Base-by-base conservation (phyloP, 2,888 invertebrate species). In the Drosophila helvetica region DNA sequence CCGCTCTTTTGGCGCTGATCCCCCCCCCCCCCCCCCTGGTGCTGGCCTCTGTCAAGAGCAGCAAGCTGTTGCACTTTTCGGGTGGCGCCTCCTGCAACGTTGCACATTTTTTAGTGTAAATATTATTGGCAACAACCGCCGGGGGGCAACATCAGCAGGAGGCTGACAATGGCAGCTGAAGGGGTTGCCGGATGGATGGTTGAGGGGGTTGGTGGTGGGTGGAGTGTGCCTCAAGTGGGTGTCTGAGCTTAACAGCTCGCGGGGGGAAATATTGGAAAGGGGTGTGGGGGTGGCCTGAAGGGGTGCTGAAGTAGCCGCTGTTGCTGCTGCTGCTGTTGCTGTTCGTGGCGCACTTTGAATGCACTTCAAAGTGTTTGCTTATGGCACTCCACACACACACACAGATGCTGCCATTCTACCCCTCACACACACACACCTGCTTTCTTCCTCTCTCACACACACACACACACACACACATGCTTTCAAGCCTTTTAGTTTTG, bases 311-410 rank as follows among this genome's bases (percentile, higher is more conserved):
- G 82, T 83, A 78, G 82, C 84, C 76, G 86, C 78, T 86, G 72
- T 80, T 79, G 79, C 7, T 38, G 38, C 1, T 62, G 45, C 48
- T 15, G 6, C 12, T 33, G 54, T 18, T 54, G 54, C 64, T 65
- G 65, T 81, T 81, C 79, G 81, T 81, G 81, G 81, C 83, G 76
- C 79, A 84, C 87, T 84, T 86, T 86, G 84, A 86, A 84, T 84
- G 85, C 87, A 86, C 83, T 84, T 71, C 73, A 81, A 81, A 74
- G 78, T 84, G 83, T 84, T 84, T 84, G 83, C 87, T 84, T 79
- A 81, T 84, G 79, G 73, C 76, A 81, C 85, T 86, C 64, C 54
- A 75, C 58, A 74, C 62, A 68, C 51, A 56, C 48, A 59, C 57
- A 42, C 50, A 57, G 33, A 4, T 12, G 33, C 33, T 33, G 1